Base-by-base conservation (phyloP, 2,888 invertebrate genomes). In the Leucophenga montana region DNA sequence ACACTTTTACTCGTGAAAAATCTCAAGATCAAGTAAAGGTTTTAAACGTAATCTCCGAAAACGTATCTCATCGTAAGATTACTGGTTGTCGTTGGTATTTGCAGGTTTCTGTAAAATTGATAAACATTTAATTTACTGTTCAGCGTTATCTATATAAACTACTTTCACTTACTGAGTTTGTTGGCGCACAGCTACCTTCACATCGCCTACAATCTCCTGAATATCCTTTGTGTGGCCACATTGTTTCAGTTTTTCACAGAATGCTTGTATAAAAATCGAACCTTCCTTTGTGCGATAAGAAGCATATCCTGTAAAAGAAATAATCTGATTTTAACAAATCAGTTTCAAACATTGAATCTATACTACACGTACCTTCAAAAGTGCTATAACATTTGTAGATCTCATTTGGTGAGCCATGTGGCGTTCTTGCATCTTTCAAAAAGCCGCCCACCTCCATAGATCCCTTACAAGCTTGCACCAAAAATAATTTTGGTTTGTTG, bases 391-490 rank as follows among this genome's bases (percentile, higher is more conserved):
- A 88, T 71, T 88, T 88, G 0, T 87, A 75, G 64, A 88, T 87
- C 73, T 88, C 87, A 70, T 79, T 79, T 1, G 88, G 86, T 46
- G 75, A 69, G 18, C 86, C 85, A 57, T 74, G 75, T 2, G 85
- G 83, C 68, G 82, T 80, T 0, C 70, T 74, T 3, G 86, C 76
- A 75, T 88, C 88, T 20, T 78, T 87, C 20, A 80, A 78, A 56
- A 86, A 85, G 3, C 71, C 71, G 2, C 82, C 80, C 5, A 75
- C 67, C 62, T 87, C 85, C 70, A 82, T 82, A 0, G 74, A 67
- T 1, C 88, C 88, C 68, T 88, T 88, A 71, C 88, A 88, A 5
- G 89, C 88, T 78, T 89, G 88, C 44, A 89, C 86, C 39, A 88
- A 85, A 8, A 89, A 72, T 39, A 88, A 78, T 71, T 88, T 88